These are phyloP conservation scores for Sebastes matsubarae DNA, from an alignment of 2,797 vertebrate genomes.

Conservation along the genomic window DNA sequence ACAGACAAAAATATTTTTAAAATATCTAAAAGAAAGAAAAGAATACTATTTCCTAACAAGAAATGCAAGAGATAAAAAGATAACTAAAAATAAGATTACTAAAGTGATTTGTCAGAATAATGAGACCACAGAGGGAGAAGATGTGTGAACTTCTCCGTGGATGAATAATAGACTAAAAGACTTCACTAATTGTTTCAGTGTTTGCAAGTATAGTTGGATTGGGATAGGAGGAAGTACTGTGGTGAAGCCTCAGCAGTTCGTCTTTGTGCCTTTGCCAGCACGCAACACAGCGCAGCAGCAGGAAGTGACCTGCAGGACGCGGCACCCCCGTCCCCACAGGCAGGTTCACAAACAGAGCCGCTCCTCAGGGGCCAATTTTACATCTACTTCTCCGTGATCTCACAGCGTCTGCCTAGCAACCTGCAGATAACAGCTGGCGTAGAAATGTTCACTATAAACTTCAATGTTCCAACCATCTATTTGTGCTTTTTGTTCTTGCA, in stretches of 20 bases:
- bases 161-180: no score
- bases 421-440: conserved; percentile 25
- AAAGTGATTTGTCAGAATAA: not conserved
- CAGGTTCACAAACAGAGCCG: conserved; percentile 51
- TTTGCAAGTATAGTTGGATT: not conserved
- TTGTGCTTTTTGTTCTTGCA: not conserved
- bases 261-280: conserved; percentile 34
- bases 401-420: conserved; percentile 26
- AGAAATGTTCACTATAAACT: not conserved
- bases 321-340: not conserved
- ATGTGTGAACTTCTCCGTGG: not conserved
- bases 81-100: not conserved
- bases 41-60: no score
- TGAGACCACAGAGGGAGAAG: not conserved
- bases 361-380: conserved; percentile 17
- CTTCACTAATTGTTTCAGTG: not conserved
- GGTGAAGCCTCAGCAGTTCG: conserved; percentile 15
- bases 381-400: not conserved
- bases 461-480: not conserved
- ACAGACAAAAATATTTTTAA: no score
- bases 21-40: no score
- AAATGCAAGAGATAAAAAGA: no score
- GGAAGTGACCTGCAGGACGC: conserved; percentile 21
- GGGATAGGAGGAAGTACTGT: not conserved
- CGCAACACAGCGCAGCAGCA: conserved; percentile 9